Evolutionary conservation across 2,888 invertebrate genomes (phyloP).

Genomic region (Aricia artaxerxes): DNA sequence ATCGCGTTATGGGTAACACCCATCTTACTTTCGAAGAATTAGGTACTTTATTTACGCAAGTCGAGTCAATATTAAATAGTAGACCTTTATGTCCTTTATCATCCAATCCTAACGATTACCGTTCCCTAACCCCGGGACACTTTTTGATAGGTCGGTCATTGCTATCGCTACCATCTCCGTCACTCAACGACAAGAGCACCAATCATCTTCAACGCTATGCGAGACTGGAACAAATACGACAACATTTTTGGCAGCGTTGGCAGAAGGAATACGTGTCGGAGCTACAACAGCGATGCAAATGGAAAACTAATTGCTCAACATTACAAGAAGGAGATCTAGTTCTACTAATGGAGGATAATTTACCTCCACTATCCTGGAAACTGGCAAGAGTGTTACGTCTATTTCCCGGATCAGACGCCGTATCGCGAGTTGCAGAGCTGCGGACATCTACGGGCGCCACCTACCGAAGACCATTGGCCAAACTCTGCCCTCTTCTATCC

Average conservation of each 20-base stretch:
- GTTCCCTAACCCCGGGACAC: too few relatives aligned
- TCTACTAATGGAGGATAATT: neutral
- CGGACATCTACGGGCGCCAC: too few relatives aligned
- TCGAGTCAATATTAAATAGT: conserved; percentile 38
- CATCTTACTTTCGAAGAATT: conserved; percentile 33
- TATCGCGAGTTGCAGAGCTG: too few relatives aligned
- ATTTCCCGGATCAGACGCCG: too few relatives aligned
- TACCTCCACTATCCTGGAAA: neutral
- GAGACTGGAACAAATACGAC: too few relatives aligned
- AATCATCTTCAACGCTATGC: too few relatives aligned
- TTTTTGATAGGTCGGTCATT: too few relatives aligned
- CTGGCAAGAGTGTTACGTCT: neutral
- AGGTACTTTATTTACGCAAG: conserved; percentile 35
- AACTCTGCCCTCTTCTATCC: too few relatives aligned
- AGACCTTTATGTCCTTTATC: conserved; percentile 36
- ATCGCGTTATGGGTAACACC: neutral
- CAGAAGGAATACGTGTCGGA: conserved; percentile 24
- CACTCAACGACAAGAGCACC: too few relatives aligned
- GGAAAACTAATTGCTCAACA: neutral
- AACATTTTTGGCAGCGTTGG: conserved; percentile 31
- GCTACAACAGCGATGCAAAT: conserved; percentile 7
- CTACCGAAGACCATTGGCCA: too few relatives aligned
- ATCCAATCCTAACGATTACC: conserved; percentile 22
- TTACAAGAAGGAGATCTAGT: neutral
- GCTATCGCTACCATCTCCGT: too few relatives aligned